phyloP scores from a whole-genome alignment of 2,113 vertebrate species.

The Motacilla tschutschensis region DNA sequence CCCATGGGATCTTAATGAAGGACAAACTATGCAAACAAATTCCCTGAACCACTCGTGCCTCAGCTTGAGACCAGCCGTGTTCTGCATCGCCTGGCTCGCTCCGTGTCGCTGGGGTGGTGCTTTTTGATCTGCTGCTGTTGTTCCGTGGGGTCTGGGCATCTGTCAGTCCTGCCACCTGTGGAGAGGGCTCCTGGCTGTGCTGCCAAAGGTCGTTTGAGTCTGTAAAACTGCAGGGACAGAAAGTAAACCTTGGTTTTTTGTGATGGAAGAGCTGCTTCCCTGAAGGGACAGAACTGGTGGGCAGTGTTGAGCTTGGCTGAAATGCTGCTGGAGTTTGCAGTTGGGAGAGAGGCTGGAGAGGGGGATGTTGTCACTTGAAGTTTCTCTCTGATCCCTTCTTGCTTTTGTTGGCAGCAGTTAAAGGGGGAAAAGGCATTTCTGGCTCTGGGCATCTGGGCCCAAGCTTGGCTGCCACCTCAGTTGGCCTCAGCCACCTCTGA shows the following conservation, averaged over 20 bases:
- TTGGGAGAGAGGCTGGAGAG: neutral
- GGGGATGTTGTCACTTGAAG: neutral
- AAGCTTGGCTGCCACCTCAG: neutral
- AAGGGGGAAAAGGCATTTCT: neutral
- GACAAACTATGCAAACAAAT: neutral
- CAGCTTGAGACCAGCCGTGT: neutral
- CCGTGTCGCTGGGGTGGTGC: fast-evolving
- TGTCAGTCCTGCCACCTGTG: neutral
- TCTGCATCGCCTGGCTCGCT: neutral
- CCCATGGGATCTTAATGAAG: neutral
- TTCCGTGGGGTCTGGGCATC: neutral
- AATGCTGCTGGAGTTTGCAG: neutral
- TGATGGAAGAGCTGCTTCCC: neutral
- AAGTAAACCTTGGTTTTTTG: neutral
- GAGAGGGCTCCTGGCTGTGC: neutral
- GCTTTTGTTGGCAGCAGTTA: neutral
- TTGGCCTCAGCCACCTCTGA: neutral
- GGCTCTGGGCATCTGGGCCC: neutral
- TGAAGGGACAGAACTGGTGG: neutral
- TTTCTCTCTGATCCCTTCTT: neutral
- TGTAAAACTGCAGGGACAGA: neutral
- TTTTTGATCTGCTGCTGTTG: neutral
- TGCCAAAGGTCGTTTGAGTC: neutral
- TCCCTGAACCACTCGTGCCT: neutral
- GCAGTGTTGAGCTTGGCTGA: neutral